These are phyloP conservation scores for Eupsilia transversa DNA, from an alignment of 2,888 invertebrate species.

Conservation along the genomic window DNA sequence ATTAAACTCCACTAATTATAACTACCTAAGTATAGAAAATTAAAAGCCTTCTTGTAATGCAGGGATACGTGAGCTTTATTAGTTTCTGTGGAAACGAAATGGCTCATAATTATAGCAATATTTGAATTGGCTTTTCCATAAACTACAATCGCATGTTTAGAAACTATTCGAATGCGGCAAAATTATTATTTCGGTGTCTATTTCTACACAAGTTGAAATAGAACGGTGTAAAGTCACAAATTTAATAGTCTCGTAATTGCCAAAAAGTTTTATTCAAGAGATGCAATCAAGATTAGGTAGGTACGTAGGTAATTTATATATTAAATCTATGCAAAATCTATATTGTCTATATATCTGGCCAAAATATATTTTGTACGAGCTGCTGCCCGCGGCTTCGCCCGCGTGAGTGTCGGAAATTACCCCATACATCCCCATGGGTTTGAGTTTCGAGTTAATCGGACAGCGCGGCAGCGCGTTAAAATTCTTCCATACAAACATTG, in stretches of 20 bases:
- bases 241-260: slow-evolving; percentile 42
- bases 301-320: background rate
- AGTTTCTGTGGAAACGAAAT: slow-evolving; percentile 83
- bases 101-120: slow-evolving; percentile 87
- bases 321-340: no score
- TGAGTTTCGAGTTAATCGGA: no score
- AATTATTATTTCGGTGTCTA: slow-evolving; percentile 79
- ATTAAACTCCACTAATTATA: slow-evolving; percentile 38
- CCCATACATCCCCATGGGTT: no score
- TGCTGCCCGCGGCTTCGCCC: no score
- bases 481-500: no score
- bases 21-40: slow-evolving; percentile 60
- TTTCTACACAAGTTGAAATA: slow-evolving; percentile 64
- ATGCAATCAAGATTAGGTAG: slow-evolving; percentile 44
- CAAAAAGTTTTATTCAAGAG: slow-evolving; percentile 35
- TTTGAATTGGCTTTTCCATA: slow-evolving; percentile 85
- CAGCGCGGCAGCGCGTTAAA: no score
- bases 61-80: slow-evolving; percentile 82
- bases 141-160: slow-evolving; percentile 84
- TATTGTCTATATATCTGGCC: no score
- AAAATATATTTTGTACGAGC: no score
- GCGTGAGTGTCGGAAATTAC: no score
- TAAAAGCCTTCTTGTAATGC: slow-evolving; percentile 77
- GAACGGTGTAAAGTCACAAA: slow-evolving; percentile 41
- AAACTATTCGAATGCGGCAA: slow-evolving; percentile 82